A percentile compares a stretch with the other conserved stretches of the same genome.
Evolutionary conservation across 2,797 vertebrate species (phyloP).

Genomic region (Kryptopterus vitreolus): DNA sequence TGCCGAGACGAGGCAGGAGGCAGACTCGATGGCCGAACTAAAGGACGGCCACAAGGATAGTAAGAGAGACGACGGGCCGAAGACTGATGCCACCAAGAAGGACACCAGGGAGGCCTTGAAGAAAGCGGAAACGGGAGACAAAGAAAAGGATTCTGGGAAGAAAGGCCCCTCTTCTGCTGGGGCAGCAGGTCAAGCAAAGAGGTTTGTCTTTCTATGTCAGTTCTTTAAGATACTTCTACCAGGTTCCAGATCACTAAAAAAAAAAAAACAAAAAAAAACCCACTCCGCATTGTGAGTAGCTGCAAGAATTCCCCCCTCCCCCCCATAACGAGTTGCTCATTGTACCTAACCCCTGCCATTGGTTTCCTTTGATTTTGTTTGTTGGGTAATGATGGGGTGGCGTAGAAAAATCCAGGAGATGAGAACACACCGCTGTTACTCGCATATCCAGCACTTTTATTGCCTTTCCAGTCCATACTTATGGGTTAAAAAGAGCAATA

Average conservation of each 20-base stretch:
- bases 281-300: conserved; percentile 98
- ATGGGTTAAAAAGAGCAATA: conserved; percentile 85
- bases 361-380: conserved; percentile 73
- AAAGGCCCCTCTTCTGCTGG: conserved; percentile 98
- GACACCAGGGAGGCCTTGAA: conserved; percentile 92
- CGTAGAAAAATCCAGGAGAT: conserved; percentile 72
- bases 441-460: conserved; percentile 86
- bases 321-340: conserved; percentile 74
- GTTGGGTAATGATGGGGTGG: conserved; percentile 82
- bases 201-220: conserved; percentile 99
- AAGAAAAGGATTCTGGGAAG: conserved; percentile 99
- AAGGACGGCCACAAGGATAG: conserved; percentile 90
- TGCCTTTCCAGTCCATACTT: conserved; percentile 78
- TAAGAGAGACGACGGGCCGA: conserved; percentile 92
- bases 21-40: conserved; percentile 86
- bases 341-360: conserved; percentile 92
- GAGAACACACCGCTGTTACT: conserved; percentile 78
- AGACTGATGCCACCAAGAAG: conserved; percentile 90
- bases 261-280: too few relatives aligned
- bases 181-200: conserved; percentile 99
- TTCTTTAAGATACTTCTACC: conserved; percentile 88
- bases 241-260: conserved; percentile 98
- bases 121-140: conserved; percentile 98
- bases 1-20: conserved; percentile 87
- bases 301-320: conserved; percentile 80